Evolutionary conservation across 2,797 vertebrate genomes (phyloP), one percentile per base, ranked within the genome.

Genomic region (Tokudaia tokunoshimensis): DNA sequence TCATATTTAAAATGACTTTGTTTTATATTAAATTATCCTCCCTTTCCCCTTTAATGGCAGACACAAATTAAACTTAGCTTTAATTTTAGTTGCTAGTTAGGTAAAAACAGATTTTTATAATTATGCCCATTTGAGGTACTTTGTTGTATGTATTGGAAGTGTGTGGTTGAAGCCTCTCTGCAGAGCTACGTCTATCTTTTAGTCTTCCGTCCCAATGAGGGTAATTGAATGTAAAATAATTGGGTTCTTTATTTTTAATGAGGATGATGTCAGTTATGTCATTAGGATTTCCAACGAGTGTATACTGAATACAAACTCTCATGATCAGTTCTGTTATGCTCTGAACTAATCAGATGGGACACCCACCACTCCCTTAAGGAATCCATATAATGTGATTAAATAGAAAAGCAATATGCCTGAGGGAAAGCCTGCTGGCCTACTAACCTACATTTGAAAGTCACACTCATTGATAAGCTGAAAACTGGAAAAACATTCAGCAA

Each of bases 371-470:
- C 86, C 95, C 86, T 95, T 87, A 72, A 95, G 96, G 95, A 95
- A 47, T 96, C 96, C 50, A 92, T 82, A 94, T 57, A 96, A 96
- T 97, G 94, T 97, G 96, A 97, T 97, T 96, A 97, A 94, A 96
- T 92, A 94, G 92, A 96, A 97, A 97, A 96, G 75, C 75, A 87
- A 87, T 61, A 17, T 57, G 83, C 97, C 92, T 87, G 7, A 47
- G 96, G 91, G 97, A 91, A 92, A 94, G 91, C 20, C 78, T 92
- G 63, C 37, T 81, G 94, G 86, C 95, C 97, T 97, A 96, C 95
- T 97, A 96, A 98, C 97, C 97, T 97, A 95, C 91, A 97, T 98
- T 96, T 95, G 91, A 79, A 61, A 92, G 67, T 95, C 91, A 94
- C 80, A 63, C 87, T 97, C 97, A 96, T 97, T 97, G 97, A 96